These are phyloP conservation scores for Fistularia tabacaria DNA, from an alignment of 2,797 vertebrate species.

Conservation along the genomic window DNA sequence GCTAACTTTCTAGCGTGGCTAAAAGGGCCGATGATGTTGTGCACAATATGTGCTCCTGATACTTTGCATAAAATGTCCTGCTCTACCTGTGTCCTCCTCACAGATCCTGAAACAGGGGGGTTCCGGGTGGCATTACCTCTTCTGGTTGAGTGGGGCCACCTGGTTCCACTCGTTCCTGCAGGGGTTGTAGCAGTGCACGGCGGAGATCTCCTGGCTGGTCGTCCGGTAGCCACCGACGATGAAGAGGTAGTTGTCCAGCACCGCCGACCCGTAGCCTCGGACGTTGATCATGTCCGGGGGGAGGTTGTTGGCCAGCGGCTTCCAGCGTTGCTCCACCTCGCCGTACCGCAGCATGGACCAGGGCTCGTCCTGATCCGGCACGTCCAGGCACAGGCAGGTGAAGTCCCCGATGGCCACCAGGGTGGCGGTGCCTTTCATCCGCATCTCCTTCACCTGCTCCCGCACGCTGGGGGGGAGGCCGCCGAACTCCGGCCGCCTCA, in stretches of 20 bases:
- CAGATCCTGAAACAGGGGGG: too few species aligned
- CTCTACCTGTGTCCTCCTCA: too few species aligned
- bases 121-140: conserved; percentile 75
- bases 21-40: too few species aligned
- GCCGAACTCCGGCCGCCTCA: conserved; percentile 79
- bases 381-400: conserved; percentile 72
- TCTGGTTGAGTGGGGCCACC: conserved; percentile 92
- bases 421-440: conserved; percentile 83
- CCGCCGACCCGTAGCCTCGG: conserved; percentile 83
- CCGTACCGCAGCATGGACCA: conserved; percentile 88
- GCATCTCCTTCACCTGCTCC: conserved; percentile 79
- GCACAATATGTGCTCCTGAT: too few species aligned
- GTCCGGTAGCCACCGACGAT: conserved; percentile 88
- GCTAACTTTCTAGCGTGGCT: neutral
- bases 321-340: conserved; percentile 84
- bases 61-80: too few species aligned
- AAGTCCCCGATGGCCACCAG: conserved; percentile 86
- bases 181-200: conserved; percentile 91
- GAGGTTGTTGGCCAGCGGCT: conserved; percentile 81
- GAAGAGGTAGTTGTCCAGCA: conserved; percentile 93
- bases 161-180: conserved; percentile 88
- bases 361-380: conserved; percentile 76
- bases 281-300: conserved; percentile 87
- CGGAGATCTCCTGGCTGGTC: conserved; percentile 90
- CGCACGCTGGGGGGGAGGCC: conserved; percentile 69